These are phyloP conservation scores for Sternotherus odoratus DNA, from an alignment of 2,797 vertebrate genomes.

Conservation along the genomic window DNA sequence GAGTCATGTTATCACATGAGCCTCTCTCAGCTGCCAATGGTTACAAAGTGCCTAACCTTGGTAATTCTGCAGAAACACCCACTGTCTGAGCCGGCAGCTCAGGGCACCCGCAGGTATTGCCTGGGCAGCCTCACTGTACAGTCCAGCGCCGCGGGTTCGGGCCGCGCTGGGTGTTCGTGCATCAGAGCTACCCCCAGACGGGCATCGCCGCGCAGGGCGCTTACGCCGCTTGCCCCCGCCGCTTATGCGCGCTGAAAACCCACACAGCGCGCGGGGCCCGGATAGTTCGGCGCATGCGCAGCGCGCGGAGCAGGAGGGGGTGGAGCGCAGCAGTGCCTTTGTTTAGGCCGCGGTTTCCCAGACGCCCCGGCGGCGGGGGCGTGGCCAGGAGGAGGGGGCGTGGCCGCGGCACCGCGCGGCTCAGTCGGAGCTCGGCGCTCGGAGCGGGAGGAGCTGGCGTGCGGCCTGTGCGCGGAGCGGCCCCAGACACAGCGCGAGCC, in stretches of 20 bases:
- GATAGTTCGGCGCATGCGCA: background rate
- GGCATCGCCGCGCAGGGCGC: background rate
- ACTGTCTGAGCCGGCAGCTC: too few species aligned
- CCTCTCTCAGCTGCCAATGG: background rate
- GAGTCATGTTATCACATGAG: background rate
- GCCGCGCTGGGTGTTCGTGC: too few species aligned
- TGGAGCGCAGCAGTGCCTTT: slow-evolving; percentile 64
- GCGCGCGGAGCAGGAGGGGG: background rate
- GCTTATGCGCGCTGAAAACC: background rate
- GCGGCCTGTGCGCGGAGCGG: slow-evolving; percentile 18
- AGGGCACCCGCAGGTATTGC: fast-evolving
- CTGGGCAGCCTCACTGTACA: background rate
- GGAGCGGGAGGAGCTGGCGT: slow-evolving; percentile 64
- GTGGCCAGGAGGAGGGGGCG: slow-evolving; percentile 46
- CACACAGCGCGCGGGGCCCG: background rate
- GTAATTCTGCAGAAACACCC: too few species aligned
- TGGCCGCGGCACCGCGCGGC: background rate
- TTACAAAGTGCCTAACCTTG: background rate
- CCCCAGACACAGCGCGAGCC: slow-evolving; percentile 1
- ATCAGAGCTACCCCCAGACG: background rate
- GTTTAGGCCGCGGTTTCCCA: slow-evolving; percentile 77
- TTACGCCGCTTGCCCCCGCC: background rate
- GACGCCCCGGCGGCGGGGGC: slow-evolving; percentile 66
- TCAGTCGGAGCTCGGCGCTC: slow-evolving; percentile 76
- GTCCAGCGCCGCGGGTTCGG: too few species aligned